Conservation (phyloP, 2,797 vertebrate genomes). For the Florisuga fusca region DNA sequence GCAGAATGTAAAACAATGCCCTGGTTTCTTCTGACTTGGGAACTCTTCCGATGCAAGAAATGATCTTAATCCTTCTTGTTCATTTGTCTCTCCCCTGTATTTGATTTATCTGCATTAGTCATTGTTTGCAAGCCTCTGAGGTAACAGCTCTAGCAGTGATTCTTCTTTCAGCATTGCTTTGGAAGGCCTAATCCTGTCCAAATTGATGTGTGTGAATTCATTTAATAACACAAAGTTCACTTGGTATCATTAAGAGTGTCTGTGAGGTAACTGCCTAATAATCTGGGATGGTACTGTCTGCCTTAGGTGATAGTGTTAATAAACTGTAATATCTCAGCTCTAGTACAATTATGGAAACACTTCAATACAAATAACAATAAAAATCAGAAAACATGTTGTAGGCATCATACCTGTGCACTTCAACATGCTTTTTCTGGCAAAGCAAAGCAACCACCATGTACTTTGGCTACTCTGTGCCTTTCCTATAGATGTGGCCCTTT, state of each 20-base stretch:
- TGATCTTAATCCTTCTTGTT: background rate
- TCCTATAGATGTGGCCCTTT: background rate
- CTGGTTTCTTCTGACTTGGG: background rate
- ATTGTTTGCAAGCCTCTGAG: background rate
- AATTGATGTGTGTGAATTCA: background rate
- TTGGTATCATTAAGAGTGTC: accelerated
- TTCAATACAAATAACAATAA: background rate
- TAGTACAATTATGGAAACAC: background rate
- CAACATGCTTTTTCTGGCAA: background rate
- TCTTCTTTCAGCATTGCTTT: background rate
- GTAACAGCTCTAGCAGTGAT: background rate
- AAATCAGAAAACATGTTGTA: background rate
- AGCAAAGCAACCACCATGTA: background rate
- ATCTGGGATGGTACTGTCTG: background rate
- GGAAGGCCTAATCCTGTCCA: background rate
- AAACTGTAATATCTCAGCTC: background rate
- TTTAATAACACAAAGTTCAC: background rate
- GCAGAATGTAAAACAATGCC: background rate
- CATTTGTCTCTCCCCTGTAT: background rate
- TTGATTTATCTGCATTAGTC: background rate
- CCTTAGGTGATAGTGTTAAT: background rate
- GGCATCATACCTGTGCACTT: background rate
- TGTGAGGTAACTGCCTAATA: background rate
- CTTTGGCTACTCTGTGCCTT: background rate
- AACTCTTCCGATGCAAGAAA: background rate